A percentile compares a stretch with the other conserved stretches of the same genome.
phyloP scores from a whole-genome alignment of 1,140 invertebrate genomes.

The Eriosoma lanigerum region DNA sequence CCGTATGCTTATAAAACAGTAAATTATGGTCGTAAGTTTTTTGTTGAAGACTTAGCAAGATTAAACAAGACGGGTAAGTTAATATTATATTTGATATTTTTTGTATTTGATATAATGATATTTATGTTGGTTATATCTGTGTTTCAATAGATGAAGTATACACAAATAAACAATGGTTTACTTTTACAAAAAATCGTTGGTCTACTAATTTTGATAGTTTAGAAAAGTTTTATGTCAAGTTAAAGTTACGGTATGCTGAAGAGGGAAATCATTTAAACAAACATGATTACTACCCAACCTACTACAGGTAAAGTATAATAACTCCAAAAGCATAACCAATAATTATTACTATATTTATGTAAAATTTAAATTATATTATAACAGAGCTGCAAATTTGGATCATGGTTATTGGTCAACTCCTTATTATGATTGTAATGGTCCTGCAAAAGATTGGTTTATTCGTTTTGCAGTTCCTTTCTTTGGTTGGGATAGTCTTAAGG shows the following conservation, averaged over 20 bases:
- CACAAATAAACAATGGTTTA: conserved; percentile 82
- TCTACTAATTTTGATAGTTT: conserved; percentile 88
- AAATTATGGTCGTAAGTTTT: conserved; percentile 79
- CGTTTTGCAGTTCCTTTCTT: conserved; percentile 96
- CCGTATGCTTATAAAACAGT: conserved; percentile 88
- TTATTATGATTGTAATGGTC: conserved; percentile 91
- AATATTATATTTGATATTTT: conserved; percentile 17
- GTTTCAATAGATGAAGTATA: conserved; percentile 75
- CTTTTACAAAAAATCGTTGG: conserved; percentile 88
- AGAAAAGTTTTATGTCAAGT: conserved; percentile 90
- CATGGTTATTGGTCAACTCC: conserved; percentile 93
- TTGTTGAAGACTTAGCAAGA: conserved; percentile 83
- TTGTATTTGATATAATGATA: conserved; percentile 36
- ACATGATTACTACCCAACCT: conserved; percentile 88
- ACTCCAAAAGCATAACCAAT: background rate
- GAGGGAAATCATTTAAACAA: conserved; percentile 77
- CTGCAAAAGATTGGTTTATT: conserved; percentile 91
- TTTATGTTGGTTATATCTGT: conserved; percentile 47
- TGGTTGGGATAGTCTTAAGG: conserved; percentile 90
- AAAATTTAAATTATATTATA: conserved; percentile 53
- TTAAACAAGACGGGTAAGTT: conserved; percentile 70
- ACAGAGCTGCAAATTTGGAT: conserved; percentile 75
- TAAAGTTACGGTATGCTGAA: conserved; percentile 87
- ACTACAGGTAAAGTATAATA: conserved; percentile 72
- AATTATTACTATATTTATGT: background rate